Percentiles rank a stretch among this genome's conserved stretches.
phyloP scores from a whole-genome alignment of 1,140 invertebrate genomes.

The Papilio polyxenes region DNA sequence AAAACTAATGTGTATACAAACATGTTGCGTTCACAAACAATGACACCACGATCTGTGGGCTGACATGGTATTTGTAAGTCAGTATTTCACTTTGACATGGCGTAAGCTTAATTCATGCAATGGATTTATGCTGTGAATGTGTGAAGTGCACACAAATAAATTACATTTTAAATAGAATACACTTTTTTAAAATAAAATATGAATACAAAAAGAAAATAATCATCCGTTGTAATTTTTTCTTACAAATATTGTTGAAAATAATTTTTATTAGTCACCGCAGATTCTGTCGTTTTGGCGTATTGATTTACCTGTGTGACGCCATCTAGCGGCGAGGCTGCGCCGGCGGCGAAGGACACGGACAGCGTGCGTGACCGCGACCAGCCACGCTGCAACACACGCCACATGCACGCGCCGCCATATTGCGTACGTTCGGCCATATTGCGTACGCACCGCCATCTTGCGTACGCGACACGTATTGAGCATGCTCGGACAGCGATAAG shows the following conservation, averaged over 20 bases:
- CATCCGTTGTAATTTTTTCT: background rate
- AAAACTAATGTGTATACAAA: background rate
- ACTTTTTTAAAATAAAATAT: background rate
- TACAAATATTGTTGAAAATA: background rate
- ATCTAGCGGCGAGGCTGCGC: slow-evolving; percentile 82
- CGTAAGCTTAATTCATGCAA: slow-evolving; percentile 13
- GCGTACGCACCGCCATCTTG: background rate
- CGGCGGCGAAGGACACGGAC: slow-evolving; percentile 91
- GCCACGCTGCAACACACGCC: slow-evolving; percentile 81
- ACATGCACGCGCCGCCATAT: slow-evolving; percentile 28
- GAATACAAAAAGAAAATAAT: background rate
- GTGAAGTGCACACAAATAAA: slow-evolving; percentile 20
- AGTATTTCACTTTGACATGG: slow-evolving; percentile 9
- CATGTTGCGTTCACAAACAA: slow-evolving; percentile 4
- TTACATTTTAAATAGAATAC: background rate
- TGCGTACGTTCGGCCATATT: background rate
- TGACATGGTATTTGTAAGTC: slow-evolving; percentile 4
- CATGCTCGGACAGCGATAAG: background rate
- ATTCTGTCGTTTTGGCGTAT: background rate
- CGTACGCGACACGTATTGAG: background rate
- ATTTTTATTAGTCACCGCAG: background rate
- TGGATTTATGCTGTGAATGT: slow-evolving; percentile 7
- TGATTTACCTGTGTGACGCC: slow-evolving; percentile 78
- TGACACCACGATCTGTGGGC: background rate
- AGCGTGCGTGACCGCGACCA: slow-evolving; percentile 94